A percentile compares a stretch with the other conserved stretches of the same genome.
phyloP scores from a whole-genome alignment of 2,888 invertebrate genomes.

The Uropetala carovei region DNA sequence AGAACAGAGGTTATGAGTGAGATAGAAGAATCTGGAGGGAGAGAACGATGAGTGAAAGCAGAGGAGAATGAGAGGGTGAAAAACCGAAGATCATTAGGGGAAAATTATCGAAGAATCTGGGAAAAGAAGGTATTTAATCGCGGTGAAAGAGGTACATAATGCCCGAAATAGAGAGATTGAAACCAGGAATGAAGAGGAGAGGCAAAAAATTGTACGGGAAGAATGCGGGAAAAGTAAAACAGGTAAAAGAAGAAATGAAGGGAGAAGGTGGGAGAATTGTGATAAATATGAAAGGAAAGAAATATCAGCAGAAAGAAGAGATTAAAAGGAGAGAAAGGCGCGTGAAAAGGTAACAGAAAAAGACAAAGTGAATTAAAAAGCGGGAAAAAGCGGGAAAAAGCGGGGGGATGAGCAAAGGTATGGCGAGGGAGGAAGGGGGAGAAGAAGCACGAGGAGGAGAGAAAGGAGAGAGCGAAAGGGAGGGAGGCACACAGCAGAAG shows the following conservation, averaged over 20 bases:
- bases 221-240: too few relatives aligned
- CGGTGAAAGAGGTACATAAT: too few relatives aligned
- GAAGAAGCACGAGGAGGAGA: neutral
- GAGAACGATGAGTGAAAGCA: neutral
- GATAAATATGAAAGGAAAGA: too few relatives aligned
- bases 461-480: neutral
- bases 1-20: neutral
- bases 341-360: neutral
- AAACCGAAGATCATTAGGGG: too few relatives aligned
- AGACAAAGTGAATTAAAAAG: neutral
- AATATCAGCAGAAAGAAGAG: too few relatives aligned
- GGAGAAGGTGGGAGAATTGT: too few relatives aligned
- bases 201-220: too few relatives aligned
- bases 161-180: too few relatives aligned
- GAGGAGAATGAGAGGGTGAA: neutral
- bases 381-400: neutral
- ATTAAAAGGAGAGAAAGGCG: neutral
- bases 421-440: neutral
- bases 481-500: neutral
- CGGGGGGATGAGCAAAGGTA: neutral
- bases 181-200: too few relatives aligned
- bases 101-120: too few relatives aligned
- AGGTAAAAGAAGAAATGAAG: too few relatives aligned
- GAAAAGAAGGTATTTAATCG: too few relatives aligned
- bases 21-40: neutral